phyloP scores from a whole-genome alignment of 2,888 invertebrate species.

The Cephus spinipes region DNA sequence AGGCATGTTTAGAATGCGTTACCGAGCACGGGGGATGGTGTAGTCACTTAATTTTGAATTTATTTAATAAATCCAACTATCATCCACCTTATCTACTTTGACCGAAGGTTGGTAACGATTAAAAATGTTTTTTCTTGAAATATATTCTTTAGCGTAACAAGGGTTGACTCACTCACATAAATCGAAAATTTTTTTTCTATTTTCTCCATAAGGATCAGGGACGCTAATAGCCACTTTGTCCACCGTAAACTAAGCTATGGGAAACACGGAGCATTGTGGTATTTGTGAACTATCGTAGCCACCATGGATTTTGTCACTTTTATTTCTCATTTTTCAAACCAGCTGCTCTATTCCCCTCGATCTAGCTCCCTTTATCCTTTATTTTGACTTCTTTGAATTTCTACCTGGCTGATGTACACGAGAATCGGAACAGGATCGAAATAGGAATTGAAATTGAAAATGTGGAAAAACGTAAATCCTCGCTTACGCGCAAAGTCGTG shows the following conservation, averaged over 20 bases:
- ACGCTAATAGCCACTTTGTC: background rate
- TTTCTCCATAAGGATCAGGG: background rate
- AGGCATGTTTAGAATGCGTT: background rate
- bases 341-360: too few species aligned
- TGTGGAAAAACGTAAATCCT: too few species aligned
- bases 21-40: too few species aligned
- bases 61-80: background rate
- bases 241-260: background rate
- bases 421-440: too few species aligned
- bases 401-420: too few species aligned
- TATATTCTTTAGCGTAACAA: too few species aligned
- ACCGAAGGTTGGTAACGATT: background rate
- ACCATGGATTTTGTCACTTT: too few species aligned
- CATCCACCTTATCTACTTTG: background rate
- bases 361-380: too few species aligned
- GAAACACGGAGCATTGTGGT: background rate
- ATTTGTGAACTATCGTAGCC: background rate
- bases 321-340: too few species aligned
- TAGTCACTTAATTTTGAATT: background rate
- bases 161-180: background rate
- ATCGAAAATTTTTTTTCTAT: background rate
- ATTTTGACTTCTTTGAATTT: too few species aligned
- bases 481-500: too few species aligned
- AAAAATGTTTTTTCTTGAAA: background rate
- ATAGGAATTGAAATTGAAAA: too few species aligned